Percentiles rank a stretch among this genome's conserved stretches.
These are phyloP conservation scores for Rhinoderma darwinii DNA, from an alignment of 2,113 vertebrate species.

Conservation along the genomic window DNA sequence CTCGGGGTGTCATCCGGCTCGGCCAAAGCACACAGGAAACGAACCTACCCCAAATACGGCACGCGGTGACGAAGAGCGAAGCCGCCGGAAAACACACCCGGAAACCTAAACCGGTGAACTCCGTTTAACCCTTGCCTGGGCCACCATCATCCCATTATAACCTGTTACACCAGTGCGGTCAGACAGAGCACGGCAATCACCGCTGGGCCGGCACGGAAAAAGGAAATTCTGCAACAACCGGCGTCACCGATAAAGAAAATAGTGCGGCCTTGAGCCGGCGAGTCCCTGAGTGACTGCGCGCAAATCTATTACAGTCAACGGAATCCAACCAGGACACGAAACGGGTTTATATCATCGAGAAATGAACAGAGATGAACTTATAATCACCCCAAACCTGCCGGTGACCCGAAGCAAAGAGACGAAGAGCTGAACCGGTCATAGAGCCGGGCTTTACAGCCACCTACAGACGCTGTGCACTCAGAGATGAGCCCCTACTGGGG, in stretches of 20 bases:
- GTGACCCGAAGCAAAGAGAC: not conserved
- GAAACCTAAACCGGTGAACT: not conserved
- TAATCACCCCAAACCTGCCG: not conserved
- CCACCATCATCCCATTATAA: not conserved
- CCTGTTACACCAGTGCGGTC: not conserved
- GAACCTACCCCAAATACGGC: not conserved
- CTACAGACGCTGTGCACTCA: not conserved
- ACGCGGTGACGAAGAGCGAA: not conserved
- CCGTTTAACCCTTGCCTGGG: not conserved
- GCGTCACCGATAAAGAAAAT: not conserved
- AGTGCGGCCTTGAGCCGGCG: too few species aligned
- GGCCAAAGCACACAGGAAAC: not conserved
- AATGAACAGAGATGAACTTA: constrained; percentile 2
- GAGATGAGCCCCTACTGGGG: not conserved
- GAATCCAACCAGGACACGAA: not conserved
- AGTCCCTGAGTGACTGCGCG: not conserved
- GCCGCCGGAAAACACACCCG: not conserved
- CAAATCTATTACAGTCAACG: not conserved
- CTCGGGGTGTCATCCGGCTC: not conserved
- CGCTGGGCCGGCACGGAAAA: too few species aligned
- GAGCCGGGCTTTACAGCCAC: not conserved
- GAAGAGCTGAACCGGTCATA: not conserved
- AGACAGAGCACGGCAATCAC: too few species aligned
- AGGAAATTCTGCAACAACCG: not conserved
- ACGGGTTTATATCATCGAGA: constrained; percentile 7